phyloP scores from a whole-genome alignment of 2,888 invertebrate genomes.

The Leuctra nigra region DNA sequence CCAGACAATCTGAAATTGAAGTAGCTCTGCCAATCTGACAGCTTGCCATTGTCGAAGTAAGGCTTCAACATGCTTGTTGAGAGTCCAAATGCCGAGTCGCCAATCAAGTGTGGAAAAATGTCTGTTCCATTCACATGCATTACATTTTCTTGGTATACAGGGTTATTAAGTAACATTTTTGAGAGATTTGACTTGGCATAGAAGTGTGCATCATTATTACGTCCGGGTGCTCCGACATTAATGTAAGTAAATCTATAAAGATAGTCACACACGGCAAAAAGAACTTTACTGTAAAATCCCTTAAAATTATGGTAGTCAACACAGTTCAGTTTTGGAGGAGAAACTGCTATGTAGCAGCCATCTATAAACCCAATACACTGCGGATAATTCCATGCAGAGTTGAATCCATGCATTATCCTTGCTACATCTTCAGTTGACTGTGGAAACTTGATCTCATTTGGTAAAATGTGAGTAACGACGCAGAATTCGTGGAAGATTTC shows the following conservation, averaged over 20 bases:
- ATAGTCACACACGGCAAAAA: not conserved
- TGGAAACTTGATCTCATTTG: constrained; percentile 10
- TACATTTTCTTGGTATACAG: not conserved
- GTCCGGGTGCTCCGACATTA: not conserved
- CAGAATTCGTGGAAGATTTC: constrained; percentile 18
- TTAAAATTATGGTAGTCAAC: not conserved
- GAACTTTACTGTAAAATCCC: not conserved
- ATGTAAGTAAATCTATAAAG: not conserved
- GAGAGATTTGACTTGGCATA: not conserved
- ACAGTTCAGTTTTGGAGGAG: not conserved
- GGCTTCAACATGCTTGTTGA: not conserved
- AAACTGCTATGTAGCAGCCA: constrained; percentile 15
- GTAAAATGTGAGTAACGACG: not conserved
- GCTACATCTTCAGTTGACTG: constrained; percentile 4
- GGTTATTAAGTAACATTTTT: not conserved
- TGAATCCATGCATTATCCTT: constrained; percentile 8
- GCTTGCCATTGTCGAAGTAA: not conserved
- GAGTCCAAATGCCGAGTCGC: not conserved
- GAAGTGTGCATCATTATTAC: not conserved
- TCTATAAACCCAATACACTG: constrained; percentile 16
- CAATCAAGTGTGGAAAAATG: no score
- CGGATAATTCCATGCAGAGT: constrained; percentile 19
- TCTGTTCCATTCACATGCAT: not conserved
- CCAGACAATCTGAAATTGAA: not conserved
- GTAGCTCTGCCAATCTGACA: not conserved